phyloP scores from a whole-genome alignment of 2,888 invertebrate genomes.

The Lepidonotus clava region DNA sequence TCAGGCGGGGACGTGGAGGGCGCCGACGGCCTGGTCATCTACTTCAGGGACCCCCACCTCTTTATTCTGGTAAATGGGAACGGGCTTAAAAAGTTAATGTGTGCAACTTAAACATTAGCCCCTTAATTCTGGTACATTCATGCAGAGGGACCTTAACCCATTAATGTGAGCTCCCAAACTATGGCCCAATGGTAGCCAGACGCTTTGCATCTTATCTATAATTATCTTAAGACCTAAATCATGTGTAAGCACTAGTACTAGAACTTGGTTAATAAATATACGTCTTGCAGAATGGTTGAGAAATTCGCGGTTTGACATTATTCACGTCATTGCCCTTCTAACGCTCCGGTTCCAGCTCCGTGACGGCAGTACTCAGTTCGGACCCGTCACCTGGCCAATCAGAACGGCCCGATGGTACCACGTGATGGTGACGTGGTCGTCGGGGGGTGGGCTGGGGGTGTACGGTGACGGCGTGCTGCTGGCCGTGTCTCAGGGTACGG shows the following conservation, averaged over 20 bases:
- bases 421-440: constrained; percentile 8
- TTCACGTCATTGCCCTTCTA: too few species aligned
- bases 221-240: not conserved
- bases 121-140: too few species aligned
- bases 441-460: not conserved
- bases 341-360: not conserved
- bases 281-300: too few species aligned
- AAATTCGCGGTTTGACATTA: too few species aligned
- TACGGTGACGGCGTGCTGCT: not conserved
- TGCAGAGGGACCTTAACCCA: too few species aligned
- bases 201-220: too few species aligned
- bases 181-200: too few species aligned
- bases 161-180: too few species aligned
- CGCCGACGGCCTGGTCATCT: not conserved
- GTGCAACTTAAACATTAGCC: too few species aligned
- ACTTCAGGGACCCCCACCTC: not conserved
- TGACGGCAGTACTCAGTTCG: not conserved
- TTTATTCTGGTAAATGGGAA: not conserved
- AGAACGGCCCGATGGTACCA: not conserved
- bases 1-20: not conserved
- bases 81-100: too few species aligned
- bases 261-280: too few species aligned
- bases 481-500: not conserved
- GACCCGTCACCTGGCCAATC: not conserved
- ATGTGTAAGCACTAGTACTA: not conserved